Conservation (phyloP, 1,140 invertebrate genomes). For the Drosophila mayri region DNA sequence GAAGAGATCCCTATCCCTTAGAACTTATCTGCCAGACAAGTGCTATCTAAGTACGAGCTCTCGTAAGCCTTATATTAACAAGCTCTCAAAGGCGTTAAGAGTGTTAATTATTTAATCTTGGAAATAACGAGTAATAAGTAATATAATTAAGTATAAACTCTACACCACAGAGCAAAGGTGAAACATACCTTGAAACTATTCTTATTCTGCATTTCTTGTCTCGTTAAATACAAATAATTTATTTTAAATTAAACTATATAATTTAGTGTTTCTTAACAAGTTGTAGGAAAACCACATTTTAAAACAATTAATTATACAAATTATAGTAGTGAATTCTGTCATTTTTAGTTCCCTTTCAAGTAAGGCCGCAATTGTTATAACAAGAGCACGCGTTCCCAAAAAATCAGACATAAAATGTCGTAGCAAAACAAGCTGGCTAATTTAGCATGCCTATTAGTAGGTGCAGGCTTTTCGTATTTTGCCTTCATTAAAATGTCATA, state of each 20-base stretch:
- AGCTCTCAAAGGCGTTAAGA: slow-evolving; percentile 4
- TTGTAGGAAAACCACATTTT: not conserved
- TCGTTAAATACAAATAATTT: too few species aligned
- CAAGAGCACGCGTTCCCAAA: slow-evolving; percentile 7
- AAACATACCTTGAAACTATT: not conserved
- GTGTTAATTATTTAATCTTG: slow-evolving; percentile 6
- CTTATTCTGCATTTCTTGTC: not conserved
- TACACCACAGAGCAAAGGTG: too few species aligned
- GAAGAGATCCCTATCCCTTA: not conserved
- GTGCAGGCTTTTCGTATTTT: not conserved
- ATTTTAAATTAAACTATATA: too few species aligned
- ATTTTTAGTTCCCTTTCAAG: not conserved
- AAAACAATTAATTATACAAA: not conserved
- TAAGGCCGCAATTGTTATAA: not conserved
- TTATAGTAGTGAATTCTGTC: too few species aligned
- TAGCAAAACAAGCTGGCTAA: slow-evolving; percentile 16
- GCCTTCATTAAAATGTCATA: slow-evolving; percentile 51
- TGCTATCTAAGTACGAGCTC: not conserved
- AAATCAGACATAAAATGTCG: slow-evolving; percentile 9
- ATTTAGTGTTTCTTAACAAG: not conserved
- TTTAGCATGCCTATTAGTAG: slow-evolving; percentile 26
- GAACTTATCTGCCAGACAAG: slow-evolving; percentile 15
- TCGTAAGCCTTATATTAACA: slow-evolving; percentile 8
- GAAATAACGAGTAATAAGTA: not conserved
- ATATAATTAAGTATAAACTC: not conserved